Evolutionary conservation across 2,113 vertebrate genomes (phyloP), one percentile per base, ranked within the genome.

Genomic region (Megaleporinus macrocephalus): DNA sequence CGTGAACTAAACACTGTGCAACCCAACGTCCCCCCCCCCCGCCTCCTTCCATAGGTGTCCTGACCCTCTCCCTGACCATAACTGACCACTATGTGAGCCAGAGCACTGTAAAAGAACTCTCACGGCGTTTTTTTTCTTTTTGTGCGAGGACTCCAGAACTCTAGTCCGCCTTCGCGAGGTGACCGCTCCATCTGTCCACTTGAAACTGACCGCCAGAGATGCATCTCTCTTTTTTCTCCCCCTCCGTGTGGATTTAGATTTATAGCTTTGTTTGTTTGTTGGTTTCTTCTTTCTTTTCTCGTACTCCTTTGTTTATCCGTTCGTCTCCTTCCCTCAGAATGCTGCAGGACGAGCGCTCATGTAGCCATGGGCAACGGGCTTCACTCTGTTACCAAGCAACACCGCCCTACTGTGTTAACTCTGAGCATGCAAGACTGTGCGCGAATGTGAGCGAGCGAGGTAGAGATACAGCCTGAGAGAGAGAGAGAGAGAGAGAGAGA

Each of bases 31-130:
- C 68, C 59, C 29, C 53, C 49, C 33, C n/a, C 29, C 26, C 36
- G 7, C 66, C 20, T 12, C 11, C 47, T 15, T 12, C 30, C 22
- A 65, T 51, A 44, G 57, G 53, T 16, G 15, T 1, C 1, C 49
- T 55, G 20, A 24, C 16, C 57, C 33, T 65, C 26, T 27, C 79
- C 75, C 73, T 36, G 47, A 81, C 15, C 51, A 24, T 47, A 36
- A 80, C 57, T 51, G 78, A 86, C 76, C 80, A 81, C 79, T 76
- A 55, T 76, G 71, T 75, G 89, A 94, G 92, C 94, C 93, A 92
- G 93, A 92, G 93, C 84, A 83, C 86, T 91, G 91, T 86, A 83
- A 93, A 30, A 70, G 59, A 16, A 74, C 33, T 53, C 22, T 41
- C 12, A 53, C 66, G 53, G 72, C 57, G 44, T 44, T 26, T 75